Conservation (phyloP, 2,888 invertebrate genomes). For the Imbricaverruca yamaguchii region DNA sequence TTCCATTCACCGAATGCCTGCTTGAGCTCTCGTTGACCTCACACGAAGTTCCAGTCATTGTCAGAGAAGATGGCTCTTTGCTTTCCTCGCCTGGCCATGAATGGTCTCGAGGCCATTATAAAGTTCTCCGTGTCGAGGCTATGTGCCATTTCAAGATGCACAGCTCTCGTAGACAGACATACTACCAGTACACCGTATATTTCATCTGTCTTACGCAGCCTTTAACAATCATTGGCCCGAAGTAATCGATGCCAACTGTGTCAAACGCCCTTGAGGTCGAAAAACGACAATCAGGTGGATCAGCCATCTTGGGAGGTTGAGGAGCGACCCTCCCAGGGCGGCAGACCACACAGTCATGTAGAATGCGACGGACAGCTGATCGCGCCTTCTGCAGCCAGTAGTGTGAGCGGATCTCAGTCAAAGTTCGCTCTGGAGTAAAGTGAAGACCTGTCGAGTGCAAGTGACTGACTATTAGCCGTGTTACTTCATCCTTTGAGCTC, state of each 20-base stretch:
- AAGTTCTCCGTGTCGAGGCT: slow-evolving; percentile 16
- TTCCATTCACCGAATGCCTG: neutral
- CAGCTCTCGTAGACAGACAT: slow-evolving; percentile 13
- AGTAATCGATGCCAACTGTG: slow-evolving; percentile 11
- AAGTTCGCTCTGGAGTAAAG: neutral
- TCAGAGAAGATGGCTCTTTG: slow-evolving; percentile 4
- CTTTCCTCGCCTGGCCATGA: slow-evolving; percentile 11
- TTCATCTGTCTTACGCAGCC: slow-evolving; percentile 8
- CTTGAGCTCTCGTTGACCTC: slow-evolving; percentile 14
- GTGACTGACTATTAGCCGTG: neutral
- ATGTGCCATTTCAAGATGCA: slow-evolving; percentile 23
- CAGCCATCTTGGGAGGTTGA: slow-evolving; percentile 20
- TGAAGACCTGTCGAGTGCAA: neutral
- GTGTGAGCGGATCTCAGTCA: neutral
- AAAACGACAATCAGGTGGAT: neutral
- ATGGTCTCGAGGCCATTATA: slow-evolving; percentile 15
- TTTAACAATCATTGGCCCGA: slow-evolving; percentile 18
- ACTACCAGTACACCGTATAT: slow-evolving; percentile 19
- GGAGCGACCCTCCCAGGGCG: neutral
- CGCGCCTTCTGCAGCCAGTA: slow-evolving; percentile 19
- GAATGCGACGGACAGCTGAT: neutral
- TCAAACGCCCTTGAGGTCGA: neutral
- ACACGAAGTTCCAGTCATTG: slow-evolving; percentile 23
- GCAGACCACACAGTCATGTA: slow-evolving; percentile 11
- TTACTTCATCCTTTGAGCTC: neutral